Evolutionary conservation across 1,140 invertebrate species (phyloP).

Genomic region (Choristoneura fumiferana): DNA sequence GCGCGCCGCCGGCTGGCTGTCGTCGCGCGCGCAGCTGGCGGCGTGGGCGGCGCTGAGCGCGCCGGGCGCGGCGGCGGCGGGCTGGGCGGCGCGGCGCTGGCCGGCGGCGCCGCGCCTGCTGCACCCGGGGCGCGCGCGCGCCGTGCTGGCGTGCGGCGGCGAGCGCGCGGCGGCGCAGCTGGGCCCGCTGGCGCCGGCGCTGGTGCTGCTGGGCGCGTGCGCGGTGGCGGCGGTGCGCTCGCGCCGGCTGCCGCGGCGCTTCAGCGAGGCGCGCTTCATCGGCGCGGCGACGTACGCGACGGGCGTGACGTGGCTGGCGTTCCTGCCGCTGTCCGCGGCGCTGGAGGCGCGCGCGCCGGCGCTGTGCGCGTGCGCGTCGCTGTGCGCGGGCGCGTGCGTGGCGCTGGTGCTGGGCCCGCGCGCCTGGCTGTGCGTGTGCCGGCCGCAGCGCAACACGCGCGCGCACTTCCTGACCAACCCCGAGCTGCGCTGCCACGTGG

Average conservation of each 20-base stretch:
- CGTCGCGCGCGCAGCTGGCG: conserved; percentile 30
- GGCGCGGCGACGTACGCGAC: conserved; percentile 94
- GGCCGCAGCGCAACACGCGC: conserved; percentile 88
- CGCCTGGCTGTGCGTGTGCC: conserved; percentile 87
- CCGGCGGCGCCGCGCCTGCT: conserved; percentile 81
- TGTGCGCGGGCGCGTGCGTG: conserved; percentile 81
- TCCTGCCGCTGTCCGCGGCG: conserved; percentile 91
- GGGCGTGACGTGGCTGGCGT: conserved; percentile 93
- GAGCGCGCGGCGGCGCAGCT: conserved; percentile 82
- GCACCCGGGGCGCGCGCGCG: conserved; percentile 79
- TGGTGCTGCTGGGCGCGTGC: conserved; percentile 88
- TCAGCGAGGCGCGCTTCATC: conserved; percentile 86
- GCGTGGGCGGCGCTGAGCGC: conserved; percentile 79
- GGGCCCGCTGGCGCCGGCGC: conserved; percentile 88
- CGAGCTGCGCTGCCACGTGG: conserved; percentile 89
- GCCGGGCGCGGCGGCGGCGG: conserved; percentile 85
- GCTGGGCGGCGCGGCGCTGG: conserved; percentile 84
- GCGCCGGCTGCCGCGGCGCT: conserved; percentile 92
- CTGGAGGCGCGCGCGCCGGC: conserved; percentile 85
- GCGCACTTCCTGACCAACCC: conserved; percentile 89
- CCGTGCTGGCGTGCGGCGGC: conserved; percentile 85
- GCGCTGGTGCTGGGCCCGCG: conserved; percentile 89
- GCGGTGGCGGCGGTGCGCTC: conserved; percentile 93
- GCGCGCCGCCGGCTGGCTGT: conserved; percentile 23
- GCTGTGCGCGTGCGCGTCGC: conserved; percentile 84